Evolutionary conservation across 2,888 invertebrate genomes (phyloP), one percentile per base, ranked within the genome.

Genomic region (Zygaena filipendulae): DNA sequence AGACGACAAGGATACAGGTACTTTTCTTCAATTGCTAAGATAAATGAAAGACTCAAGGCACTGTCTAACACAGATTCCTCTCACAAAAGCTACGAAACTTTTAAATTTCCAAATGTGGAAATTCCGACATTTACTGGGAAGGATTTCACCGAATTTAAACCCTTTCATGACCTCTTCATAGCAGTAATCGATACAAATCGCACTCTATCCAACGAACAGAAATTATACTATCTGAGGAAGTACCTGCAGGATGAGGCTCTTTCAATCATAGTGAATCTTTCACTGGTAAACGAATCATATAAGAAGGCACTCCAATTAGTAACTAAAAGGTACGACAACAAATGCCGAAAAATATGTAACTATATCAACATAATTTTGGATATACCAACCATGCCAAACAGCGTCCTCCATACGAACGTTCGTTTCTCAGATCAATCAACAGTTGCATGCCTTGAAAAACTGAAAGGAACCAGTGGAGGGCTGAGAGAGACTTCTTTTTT

Each of bases 101-200:
- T 30, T 18, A 40, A 38, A 18, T 23, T 38, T 3, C 40, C 40
- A 2, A 33, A 27, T 18, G 23, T 38, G 6, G 38, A 38, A 10
- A 30, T 40, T 9, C 31, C 32, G 2, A 4, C 16, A 3, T 36
- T 30, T 33, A 23, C 24, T 26, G 35, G 38, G 1, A 33, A 29
- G 21, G 32, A 36, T 21, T 35, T 36, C 13, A 36, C 37, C 3
- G 31, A 38, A 25, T 40, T 11, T 11, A 35, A 11, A 6, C 36
- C 38, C 1, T 35, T 40, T 22, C 13, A 28, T 16, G 38, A 40
- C 4, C 19, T 38, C 2, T 40, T 40, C 23, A 33, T n/a, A 8
- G 41, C 41, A 18, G 30, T 41, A 3, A 39, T 42, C n/a, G 27
- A 39, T n/a, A 39, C 28, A 5, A 36, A 42, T n/a, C 26, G 22